These are phyloP conservation scores for Lucifuga dentata DNA, from an alignment of 2,113 vertebrate genomes.

Conservation along the genomic window DNA sequence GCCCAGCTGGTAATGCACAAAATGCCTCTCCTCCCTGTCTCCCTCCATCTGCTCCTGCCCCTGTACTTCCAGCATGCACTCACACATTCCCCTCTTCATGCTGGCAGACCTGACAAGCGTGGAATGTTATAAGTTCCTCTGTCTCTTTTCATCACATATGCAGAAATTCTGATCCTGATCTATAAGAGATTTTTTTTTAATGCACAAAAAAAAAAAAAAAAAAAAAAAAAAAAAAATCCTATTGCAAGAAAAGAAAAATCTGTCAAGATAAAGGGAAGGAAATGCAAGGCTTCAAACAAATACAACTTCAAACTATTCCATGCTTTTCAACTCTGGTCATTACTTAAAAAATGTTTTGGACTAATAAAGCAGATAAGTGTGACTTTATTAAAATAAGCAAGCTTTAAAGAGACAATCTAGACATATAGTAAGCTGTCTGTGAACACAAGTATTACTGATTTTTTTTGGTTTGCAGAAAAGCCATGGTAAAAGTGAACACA, in stretches of 20 bases:
- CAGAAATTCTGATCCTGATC: slow-evolving; percentile 13
- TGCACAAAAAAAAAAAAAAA: too few species aligned
- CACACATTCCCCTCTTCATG: slow-evolving; percentile 20
- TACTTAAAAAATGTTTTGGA: background rate
- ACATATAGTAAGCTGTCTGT: too few species aligned
- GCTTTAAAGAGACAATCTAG: slow-evolving; percentile 1
- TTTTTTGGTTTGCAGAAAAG: too few species aligned
- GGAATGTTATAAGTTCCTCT: slow-evolving; percentile 21
- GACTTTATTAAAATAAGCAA: background rate
- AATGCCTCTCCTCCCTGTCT: slow-evolving; percentile 30
- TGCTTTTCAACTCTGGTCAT: slow-evolving; percentile 7
- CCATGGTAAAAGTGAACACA: background rate
- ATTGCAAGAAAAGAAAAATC: slow-evolving; percentile 3
- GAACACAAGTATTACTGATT: too few species aligned
- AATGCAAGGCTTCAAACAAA: too few species aligned
- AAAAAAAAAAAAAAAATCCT: slow-evolving; percentile 6
- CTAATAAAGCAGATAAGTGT: background rate
- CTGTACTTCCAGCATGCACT: slow-evolving; percentile 23
- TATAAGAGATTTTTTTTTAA: slow-evolving; percentile 1
- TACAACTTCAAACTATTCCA: too few species aligned
- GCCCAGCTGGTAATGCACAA: slow-evolving; percentile 43
- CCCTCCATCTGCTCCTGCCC: slow-evolving; percentile 45
- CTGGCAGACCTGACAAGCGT: slow-evolving; percentile 26
- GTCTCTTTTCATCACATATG: slow-evolving; percentile 10
- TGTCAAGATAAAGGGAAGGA: background rate